Conservation (phyloP, 2,888 invertebrate species). For the Holacanthella duospinosa region DNA sequence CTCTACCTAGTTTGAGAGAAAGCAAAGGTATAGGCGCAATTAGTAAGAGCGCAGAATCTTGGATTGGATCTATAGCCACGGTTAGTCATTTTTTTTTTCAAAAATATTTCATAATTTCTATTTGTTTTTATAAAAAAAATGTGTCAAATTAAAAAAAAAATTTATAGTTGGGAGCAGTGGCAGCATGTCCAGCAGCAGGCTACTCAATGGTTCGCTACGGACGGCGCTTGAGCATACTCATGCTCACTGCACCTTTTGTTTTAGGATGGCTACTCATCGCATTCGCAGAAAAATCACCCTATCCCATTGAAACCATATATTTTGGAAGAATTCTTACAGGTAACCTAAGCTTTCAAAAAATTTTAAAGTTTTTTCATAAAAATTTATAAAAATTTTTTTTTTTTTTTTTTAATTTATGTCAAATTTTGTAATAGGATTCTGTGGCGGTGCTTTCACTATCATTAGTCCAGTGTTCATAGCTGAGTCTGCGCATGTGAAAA, state of each 20-base stretch:
- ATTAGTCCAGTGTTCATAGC: conserved; percentile 44
- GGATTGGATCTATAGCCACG: conserved; percentile 48
- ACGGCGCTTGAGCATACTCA: conserved; percentile 27
- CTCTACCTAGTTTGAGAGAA: conserved; percentile 13
- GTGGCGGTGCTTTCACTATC: conserved; percentile 41
- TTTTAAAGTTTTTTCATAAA: too few species aligned
- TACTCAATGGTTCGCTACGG: conserved; percentile 34
- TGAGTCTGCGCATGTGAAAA: conserved; percentile 42
- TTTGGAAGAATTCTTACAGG: conserved; percentile 43
- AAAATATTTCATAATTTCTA: neutral
- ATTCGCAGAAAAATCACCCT: conserved; percentile 25
- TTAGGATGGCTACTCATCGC: conserved; percentile 42
- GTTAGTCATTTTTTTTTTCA: conserved; percentile 15
- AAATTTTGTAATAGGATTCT: conserved; percentile 39
- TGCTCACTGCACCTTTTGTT: conserved; percentile 40
- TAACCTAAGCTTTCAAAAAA: conserved; percentile 9
- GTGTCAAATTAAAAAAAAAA: neutral
- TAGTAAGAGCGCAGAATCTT: conserved; percentile 46
- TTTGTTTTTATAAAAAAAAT: neutral
- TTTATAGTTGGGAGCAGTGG: conserved; percentile 38
- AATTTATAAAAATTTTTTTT: neutral
- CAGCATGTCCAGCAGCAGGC: conserved; percentile 36
- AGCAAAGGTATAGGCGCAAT: conserved; percentile 38
- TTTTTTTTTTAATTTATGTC: neutral
- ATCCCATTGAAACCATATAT: conserved; percentile 42